Evolutionary conservation across 1,140 invertebrate species (phyloP), one percentile per base, ranked within the genome.

Genomic region (Heliconius eleuchia): DNA sequence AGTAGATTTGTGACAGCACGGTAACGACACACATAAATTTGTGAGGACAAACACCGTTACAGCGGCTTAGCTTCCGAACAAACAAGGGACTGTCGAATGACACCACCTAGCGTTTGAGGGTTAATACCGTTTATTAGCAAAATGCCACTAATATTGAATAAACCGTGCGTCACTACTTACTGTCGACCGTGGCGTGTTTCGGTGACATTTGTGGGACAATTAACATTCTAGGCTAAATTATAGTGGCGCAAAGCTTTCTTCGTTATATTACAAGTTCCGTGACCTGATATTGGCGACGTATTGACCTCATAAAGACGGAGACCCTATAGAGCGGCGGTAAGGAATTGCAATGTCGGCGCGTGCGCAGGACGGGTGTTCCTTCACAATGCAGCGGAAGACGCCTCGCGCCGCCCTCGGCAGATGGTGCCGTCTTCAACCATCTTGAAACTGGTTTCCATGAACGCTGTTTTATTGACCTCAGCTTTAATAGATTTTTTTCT

Each of bases 301-400:
- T 85, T 86, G 86, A 87, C 84, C 85, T 78, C 82, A 83, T 79
- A 86, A 82, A 86, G 77, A 78, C 66, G 73, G 70, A 82, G 79
- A 79, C 73, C 76, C 73, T 76, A 80, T 73, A 75, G 81, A 82
- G 42, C 50, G 75, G 80, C 76, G 79, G 78, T 76, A 82, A 74
- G 78, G 80, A 81, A 80, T 87, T 86, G 89, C 88, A 87, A 80
- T 76, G 80, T 72, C 81, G 84, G 89, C 91, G 91, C 91, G 91
- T 91, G 91, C 91, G 87, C 86, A 86, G 72, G 79, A 83, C 88
- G 86, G 86, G 86, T 88, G 88, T 86, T 82, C 82, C 77, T 19
- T 82, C 80, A 92, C 92, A 93, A 93, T 91, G 89, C 90, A 92
- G 78, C 92, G 92, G 92, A 93, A 93, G 91, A 93, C 87, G 89